A percentile compares a stretch with the other conserved stretches of the same genome.
Evolutionary conservation across 2,113 vertebrate genomes (phyloP).

Genomic region (Hyaena hyaena): DNA sequence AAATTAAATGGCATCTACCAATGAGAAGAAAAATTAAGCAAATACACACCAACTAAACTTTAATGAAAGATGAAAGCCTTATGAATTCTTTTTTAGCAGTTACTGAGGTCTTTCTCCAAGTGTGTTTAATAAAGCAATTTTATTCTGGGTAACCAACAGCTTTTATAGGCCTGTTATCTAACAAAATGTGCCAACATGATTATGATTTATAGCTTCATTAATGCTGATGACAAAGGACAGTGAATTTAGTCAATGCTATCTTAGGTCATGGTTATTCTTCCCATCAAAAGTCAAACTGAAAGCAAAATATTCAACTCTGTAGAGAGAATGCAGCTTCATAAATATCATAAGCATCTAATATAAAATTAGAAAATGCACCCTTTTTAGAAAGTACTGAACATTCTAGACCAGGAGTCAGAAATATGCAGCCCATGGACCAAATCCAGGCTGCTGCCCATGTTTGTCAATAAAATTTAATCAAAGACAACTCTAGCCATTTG

Average conservation of each 20-base stretch:
- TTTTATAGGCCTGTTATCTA: neutral
- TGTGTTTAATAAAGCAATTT: neutral
- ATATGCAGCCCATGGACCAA: neutral
- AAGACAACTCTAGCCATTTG: neutral
- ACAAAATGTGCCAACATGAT: neutral
- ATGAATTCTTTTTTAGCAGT: neutral
- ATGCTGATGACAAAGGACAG: neutral
- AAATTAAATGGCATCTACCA: conserved; percentile 31
- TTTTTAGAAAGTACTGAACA: neutral
- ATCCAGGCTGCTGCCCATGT: neutral
- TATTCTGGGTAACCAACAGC: neutral
- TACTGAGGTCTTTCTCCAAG: neutral
- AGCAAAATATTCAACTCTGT: neutral
- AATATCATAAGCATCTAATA: conserved; percentile 9
- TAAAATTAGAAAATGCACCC: neutral
- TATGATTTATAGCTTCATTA: conserved; percentile 43
- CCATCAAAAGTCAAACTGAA: conserved; percentile 25
- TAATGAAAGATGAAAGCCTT: neutral
- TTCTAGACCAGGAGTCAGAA: neutral
- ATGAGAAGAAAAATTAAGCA: conserved; percentile 7
- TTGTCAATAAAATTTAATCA: conserved; percentile 37
- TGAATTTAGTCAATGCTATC: conserved; percentile 4
- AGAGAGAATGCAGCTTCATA: neutral
- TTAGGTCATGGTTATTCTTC: neutral
- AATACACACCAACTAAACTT: conserved; percentile 6